Evolutionary conservation across 2,113 vertebrate species (phyloP).

Genomic region (Picathartes gymnocephalus): DNA sequence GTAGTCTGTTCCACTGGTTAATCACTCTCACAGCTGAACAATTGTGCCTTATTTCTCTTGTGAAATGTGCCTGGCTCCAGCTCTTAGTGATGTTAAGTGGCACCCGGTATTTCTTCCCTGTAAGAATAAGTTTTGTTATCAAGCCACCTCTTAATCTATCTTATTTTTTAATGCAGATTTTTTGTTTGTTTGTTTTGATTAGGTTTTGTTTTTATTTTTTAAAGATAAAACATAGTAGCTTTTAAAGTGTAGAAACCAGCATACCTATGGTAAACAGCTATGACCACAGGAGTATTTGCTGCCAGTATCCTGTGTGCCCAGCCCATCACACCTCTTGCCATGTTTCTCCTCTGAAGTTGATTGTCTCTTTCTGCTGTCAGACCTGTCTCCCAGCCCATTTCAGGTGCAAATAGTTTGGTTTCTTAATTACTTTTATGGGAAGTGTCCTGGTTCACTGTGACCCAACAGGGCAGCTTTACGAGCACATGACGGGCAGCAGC

Average conservation of each 20-base stretch:
- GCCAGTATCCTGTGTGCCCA: neutral
- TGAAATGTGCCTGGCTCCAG: neutral
- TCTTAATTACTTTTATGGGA: neutral
- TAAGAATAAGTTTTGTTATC: neutral
- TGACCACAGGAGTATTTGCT: neutral
- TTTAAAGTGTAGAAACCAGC: neutral
- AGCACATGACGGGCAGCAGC: neutral
- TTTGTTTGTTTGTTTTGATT: neutral
- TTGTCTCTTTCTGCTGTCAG: neutral
- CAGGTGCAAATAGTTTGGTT: neutral
- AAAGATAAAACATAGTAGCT: neutral
- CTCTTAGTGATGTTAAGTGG: neutral
- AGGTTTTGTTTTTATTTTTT: neutral
- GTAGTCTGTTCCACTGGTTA: slow-evolving; percentile 26
- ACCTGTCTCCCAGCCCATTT: neutral
- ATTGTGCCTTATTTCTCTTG: neutral
- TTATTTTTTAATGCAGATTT: neutral
- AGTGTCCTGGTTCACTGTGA: neutral
- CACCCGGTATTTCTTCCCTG: neutral
- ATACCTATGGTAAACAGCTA: neutral
- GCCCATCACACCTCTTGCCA: neutral
- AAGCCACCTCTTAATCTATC: neutral
- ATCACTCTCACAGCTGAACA: neutral
- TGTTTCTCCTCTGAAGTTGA: neutral
- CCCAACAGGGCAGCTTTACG: neutral